phyloP scores from a whole-genome alignment of 2,113 vertebrate genomes.

The Eulemur rufifrons region DNA sequence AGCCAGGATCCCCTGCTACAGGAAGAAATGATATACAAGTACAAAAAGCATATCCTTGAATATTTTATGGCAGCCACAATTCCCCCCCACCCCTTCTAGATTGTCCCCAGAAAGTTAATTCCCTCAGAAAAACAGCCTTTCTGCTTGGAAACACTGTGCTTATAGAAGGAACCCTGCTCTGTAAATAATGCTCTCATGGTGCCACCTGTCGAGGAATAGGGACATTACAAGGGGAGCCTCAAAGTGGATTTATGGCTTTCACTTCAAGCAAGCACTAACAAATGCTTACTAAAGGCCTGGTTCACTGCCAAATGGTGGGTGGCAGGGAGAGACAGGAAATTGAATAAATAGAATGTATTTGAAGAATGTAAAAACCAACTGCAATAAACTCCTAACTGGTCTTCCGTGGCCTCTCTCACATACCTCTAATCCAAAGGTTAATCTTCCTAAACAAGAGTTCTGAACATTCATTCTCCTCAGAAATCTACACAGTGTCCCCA shows the following conservation, averaged over 20 bases:
- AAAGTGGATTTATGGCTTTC: slow-evolving; percentile 33
- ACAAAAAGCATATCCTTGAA: background rate
- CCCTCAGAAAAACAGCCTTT: slow-evolving; percentile 31
- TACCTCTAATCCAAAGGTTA: background rate
- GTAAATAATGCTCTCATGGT: slow-evolving; percentile 44
- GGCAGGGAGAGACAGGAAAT: background rate
- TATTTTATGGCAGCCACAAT: background rate
- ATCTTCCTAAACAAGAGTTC: slow-evolving; percentile 40
- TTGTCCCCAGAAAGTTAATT: slow-evolving; percentile 40
- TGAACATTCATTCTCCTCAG: slow-evolving; percentile 8
- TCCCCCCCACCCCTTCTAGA: background rate
- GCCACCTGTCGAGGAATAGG: slow-evolving; percentile 61
- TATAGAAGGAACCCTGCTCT: background rate
- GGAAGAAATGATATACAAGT: background rate
- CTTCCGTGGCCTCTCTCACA: background rate
- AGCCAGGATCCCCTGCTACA: background rate
- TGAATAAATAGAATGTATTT: slow-evolving; percentile 17
- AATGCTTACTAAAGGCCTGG: background rate
- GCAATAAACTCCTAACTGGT: background rate
- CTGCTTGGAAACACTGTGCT: slow-evolving; percentile 35
- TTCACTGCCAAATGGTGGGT: slow-evolving; percentile 26
- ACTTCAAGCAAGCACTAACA: background rate
- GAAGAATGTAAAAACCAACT: slow-evolving; percentile 22
- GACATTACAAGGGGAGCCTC: slow-evolving; percentile 51
- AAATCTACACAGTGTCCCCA: background rate